A percentile compares a stretch with the other conserved stretches of the same genome.
Evolutionary conservation across 92 coral and sea anemone genomes (phyloP).

Genomic region (Siderastrea radians): DNA sequence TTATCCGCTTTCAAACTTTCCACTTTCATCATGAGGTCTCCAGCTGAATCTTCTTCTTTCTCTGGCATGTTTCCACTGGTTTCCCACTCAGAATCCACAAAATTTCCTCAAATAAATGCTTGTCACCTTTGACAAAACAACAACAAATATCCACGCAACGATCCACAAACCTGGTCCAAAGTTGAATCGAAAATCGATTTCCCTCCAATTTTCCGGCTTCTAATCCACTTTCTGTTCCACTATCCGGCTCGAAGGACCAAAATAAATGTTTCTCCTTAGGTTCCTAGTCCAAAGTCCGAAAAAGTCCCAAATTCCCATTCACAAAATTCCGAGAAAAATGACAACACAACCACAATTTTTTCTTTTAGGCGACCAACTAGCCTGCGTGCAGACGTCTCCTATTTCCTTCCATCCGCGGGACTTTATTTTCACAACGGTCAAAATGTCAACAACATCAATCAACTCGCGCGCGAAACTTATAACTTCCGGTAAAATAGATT

Average conservation of each 20-base stretch:
- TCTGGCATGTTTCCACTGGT: conserved; percentile 7
- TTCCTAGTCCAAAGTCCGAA: too few relatives aligned
- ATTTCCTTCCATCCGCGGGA: too few relatives aligned
- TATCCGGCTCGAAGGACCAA: conserved; percentile 25
- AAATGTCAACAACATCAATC: too few relatives aligned
- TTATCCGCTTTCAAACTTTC: not conserved
- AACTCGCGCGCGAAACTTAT: too few relatives aligned
- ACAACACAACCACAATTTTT: too few relatives aligned
- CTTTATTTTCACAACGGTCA: too few relatives aligned
- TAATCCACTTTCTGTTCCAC: conserved; percentile 13
- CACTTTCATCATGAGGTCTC: conserved; percentile 17
- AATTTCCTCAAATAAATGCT: conserved; percentile 1
- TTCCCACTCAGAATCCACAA: conserved; percentile 1
- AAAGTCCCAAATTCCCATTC: too few relatives aligned
- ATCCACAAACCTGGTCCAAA: conserved; percentile 14
- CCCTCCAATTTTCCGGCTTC: not conserved
- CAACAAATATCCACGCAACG: conserved; percentile 2
- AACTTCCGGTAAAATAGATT: too few relatives aligned
- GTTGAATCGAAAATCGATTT: conserved; percentile 6
- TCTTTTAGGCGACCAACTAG: too few relatives aligned
- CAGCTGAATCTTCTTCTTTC: conserved; percentile 1
- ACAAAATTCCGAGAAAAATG: too few relatives aligned
- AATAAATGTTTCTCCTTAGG: too few relatives aligned
- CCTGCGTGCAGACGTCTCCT: too few relatives aligned
- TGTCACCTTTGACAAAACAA: not conserved